Evolutionary conservation across 2,797 vertebrate genomes (phyloP), one percentile per base, ranked within the genome.

Genomic region (Pipistrellus pygmaeus): DNA sequence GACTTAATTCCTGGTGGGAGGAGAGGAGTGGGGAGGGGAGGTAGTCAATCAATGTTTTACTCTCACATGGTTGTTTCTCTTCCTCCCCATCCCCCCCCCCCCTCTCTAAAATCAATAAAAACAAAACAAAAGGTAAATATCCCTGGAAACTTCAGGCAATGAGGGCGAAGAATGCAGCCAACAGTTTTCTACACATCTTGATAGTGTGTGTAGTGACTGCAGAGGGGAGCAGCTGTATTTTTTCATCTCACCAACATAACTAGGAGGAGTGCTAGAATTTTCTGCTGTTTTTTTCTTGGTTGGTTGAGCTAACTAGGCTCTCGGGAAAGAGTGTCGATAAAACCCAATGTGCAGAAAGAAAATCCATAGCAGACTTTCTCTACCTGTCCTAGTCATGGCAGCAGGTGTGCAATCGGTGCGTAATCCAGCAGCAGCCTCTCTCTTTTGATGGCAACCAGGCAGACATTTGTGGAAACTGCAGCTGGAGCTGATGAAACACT

Each of bases 161-260:
- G 51, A 48, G 1, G 13, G 12, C 9, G 11, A 48, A 72, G 8
- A 35, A 30, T 5, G 12, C 10, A 8, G 44, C 25, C 3, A 1
- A 12, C 0, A 21, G 17, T 2, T 44, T 13, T 41, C 17, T 73
- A 27, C 30, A 41, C 23, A 21, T 62, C 21, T 1, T 44, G 64
- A 27, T 1, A 1, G 2, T 15, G 9, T 3, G 6, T 15, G 12
- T 32, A 4, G 14, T 10, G 20, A 76, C 8, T 4, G 3, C 25
- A 35, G 8, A 32, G 75, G 8, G 44, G 30, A 25, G 35, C 13
- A 46, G 20, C 2, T 57, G 3, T 71, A 11, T 13, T 21, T 85
- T 17, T 73, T 46, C 18, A n/a, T 85, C 32, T 93, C 23, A 6
- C 9, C 81, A 13, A 64, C 21, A 64, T 44, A 51, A 35, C 23